phyloP scores from a whole-genome alignment of 2,888 invertebrate species.

The Acanthococcus lagerstroemiae region DNA sequence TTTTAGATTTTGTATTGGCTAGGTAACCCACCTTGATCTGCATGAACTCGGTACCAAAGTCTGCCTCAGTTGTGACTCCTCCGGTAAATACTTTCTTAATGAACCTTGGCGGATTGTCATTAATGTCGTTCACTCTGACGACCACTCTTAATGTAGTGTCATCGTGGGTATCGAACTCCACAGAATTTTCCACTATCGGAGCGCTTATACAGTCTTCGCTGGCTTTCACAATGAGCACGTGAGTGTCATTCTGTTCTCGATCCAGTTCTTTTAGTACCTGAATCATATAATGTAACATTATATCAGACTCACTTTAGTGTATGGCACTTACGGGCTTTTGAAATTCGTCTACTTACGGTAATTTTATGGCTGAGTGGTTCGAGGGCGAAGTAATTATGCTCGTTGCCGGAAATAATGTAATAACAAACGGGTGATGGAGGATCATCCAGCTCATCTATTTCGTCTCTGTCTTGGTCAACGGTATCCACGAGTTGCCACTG shows the following conservation, averaged over 20 bases:
- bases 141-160: slow-evolving; percentile 61
- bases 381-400: slow-evolving; percentile 57
- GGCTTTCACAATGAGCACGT: slow-evolving; percentile 65
- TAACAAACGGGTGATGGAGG: slow-evolving; percentile 80
- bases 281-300: slow-evolving; percentile 19
- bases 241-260: slow-evolving; percentile 57
- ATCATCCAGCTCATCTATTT: slow-evolving; percentile 70
- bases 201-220: slow-evolving; percentile 65
- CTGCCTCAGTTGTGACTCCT: slow-evolving; percentile 85
- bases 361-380: slow-evolving; percentile 62
- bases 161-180: slow-evolving; percentile 43
- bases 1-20: no score
- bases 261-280: slow-evolving; percentile 57
- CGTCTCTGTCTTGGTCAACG: slow-evolving; percentile 61
- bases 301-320: no score
- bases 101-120: slow-evolving; percentile 84
- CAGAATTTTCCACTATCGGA: slow-evolving; percentile 46
- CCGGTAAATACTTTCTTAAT: slow-evolving; percentile 75
- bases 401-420: slow-evolving; percentile 78
- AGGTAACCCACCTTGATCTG: slow-evolving; percentile 55
- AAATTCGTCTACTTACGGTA: slow-evolving; percentile 49
- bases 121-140: slow-evolving; percentile 68
- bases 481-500: slow-evolving; percentile 63
- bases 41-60: slow-evolving; percentile 82
- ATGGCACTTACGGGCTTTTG: no score